Conservation (phyloP, 2,888 invertebrate genomes). For the Mythimna ferrago region DNA sequence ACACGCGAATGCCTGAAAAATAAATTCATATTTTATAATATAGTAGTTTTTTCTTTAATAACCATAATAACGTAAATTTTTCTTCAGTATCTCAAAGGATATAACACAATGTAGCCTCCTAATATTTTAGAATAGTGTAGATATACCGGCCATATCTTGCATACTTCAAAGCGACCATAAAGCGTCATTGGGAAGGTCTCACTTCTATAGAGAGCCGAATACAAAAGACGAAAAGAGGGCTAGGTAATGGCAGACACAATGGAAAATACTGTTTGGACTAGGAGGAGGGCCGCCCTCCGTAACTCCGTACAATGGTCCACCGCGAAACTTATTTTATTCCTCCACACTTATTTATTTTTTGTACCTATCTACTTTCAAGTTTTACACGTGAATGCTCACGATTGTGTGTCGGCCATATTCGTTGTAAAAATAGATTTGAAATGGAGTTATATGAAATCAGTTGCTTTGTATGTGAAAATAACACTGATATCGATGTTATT, state of each 20-base stretch:
- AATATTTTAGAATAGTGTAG: conserved; percentile 71
- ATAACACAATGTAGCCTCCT: conserved; percentile 56
- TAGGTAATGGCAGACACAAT: conserved; percentile 90
- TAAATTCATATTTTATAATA: background rate
- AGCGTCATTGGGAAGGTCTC: conserved; percentile 89
- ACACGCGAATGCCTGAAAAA: background rate
- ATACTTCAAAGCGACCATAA: conserved; percentile 87
- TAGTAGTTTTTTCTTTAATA: background rate
- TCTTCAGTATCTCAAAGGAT: conserved; percentile 27
- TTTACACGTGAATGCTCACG: conserved; percentile 72
- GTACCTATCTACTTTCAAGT: conserved; percentile 75
- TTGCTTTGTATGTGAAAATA: conserved; percentile 8
- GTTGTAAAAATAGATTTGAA: conserved; percentile 53
- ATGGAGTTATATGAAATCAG: conserved; percentile 18
- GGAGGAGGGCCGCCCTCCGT: conserved; percentile 79
- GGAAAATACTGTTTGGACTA: conserved; percentile 89
- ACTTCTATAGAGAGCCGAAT: conserved; percentile 88
- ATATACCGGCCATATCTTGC: conserved; percentile 78
- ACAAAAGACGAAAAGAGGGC: conserved; percentile 90
- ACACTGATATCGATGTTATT: background rate
- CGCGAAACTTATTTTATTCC: conserved; percentile 88
- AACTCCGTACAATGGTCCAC: conserved; percentile 84
- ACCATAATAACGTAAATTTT: conserved; percentile 6
- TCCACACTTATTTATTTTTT: conserved; percentile 85
- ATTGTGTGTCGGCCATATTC: conserved; percentile 38